Base-by-base conservation (phyloP, 2,888 invertebrate species). In the Scelioninae gen. 1 region DNA sequence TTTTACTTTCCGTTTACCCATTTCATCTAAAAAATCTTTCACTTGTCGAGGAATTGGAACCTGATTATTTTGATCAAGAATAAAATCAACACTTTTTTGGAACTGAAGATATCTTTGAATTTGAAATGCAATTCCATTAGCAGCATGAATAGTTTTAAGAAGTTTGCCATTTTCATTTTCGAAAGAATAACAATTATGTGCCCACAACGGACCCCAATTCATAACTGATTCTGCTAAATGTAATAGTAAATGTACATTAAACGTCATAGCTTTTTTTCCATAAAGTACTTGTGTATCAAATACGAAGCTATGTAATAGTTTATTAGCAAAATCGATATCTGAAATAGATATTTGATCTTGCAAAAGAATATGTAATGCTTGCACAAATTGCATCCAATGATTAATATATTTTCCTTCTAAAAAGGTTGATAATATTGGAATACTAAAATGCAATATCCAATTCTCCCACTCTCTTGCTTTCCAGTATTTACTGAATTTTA, bases 191-290 rank as follows among this genome's bases (percentile, higher is more conserved):
- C n/a, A n/a, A n/a, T n/a, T n/a, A n/a, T n/a, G n/a, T n/a, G n/a
- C n/a, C n/a, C n/a, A 68, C 11, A 56, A 32, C 10, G 68, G 68
- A 7, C 56, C 56, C 55, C 58, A 69, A 13, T 69, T 58, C 74
- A 32, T 38, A n/a, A 80, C 83, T 53, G 53, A 66, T 45, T 65
- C n/a, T 13, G 56, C 45, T 32, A 80, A 65, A 65, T 83, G 83
- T 34, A 63, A 13, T 2, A 83, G 43, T 55, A 56, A 15, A 40
- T 83, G 83, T 10, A 83, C 43, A 55, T 80, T 83, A 40, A 56
- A 77, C 15, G 74, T 74, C 81, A 83, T 80, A 11, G 63, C 63
- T 47, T n/a, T 23, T 60, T 62, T 66, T 9, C 68, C 80, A 58
- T 82, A 77, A n/a, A 82, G 34, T 9, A 13, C n/a, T 55, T 82